phyloP scores from a whole-genome alignment of 2,797 vertebrate genomes.

The Naso thynnoides region DNA sequence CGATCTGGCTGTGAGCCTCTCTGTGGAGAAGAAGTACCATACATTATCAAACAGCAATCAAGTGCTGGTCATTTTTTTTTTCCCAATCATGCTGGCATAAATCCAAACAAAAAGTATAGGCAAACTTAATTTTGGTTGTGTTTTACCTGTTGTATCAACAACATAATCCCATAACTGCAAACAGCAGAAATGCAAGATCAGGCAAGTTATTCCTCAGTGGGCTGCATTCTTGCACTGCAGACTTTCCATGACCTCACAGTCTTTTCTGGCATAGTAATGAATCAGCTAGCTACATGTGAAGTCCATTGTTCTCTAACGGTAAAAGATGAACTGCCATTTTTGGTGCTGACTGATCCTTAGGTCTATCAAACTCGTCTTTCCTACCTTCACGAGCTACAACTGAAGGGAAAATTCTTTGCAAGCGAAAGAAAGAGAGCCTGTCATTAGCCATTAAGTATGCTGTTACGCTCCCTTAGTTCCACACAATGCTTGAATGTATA shows the following conservation, averaged over 20 bases:
- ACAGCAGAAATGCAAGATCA: neutral
- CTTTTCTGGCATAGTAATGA: slow-evolving; percentile 1
- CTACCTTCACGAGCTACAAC: slow-evolving; percentile 1
- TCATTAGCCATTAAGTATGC: slow-evolving; percentile 12
- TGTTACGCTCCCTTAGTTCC: slow-evolving; percentile 23
- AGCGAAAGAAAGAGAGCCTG: slow-evolving; percentile 7
- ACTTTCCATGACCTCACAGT: neutral
- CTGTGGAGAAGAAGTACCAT: slow-evolving; percentile 72
- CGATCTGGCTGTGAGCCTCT: slow-evolving; percentile 98
- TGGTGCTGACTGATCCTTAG: neutral
- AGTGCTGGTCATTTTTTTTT: neutral
- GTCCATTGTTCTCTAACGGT: neutral
- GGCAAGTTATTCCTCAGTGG: slow-evolving; percentile 1
- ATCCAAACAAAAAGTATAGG: neutral
- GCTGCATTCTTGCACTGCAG: neutral
- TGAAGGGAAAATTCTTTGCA: slow-evolving; percentile 2
- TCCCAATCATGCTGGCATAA: neutral
- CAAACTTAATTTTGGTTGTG: neutral
- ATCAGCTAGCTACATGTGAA: neutral
- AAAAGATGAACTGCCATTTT: slow-evolving; percentile 12
- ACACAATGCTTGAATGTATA: slow-evolving; percentile 29
- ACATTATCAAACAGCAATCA: neutral
- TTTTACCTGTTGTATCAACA: slow-evolving; percentile 9
- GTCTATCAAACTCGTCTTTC: neutral
- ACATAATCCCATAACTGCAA: neutral